Base-by-base conservation (phyloP, 2,113 vertebrate genomes). In the Oncorhynchus tshawytscha region DNA sequence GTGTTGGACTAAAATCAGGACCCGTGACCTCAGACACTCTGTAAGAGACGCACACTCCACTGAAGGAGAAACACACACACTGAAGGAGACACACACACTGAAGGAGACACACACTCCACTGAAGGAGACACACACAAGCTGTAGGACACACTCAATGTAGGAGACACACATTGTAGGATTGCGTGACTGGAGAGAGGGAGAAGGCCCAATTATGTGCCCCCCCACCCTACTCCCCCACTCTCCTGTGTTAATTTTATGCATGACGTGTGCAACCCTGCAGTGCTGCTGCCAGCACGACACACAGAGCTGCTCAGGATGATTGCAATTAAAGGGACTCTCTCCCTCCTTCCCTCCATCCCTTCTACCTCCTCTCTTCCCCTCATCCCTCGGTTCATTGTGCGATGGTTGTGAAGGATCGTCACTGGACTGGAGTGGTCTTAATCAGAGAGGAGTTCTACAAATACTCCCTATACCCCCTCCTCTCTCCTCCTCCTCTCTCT, bases 301-400 rank as follows among this genome's bases (percentile, higher is more conserved):
- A 75, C 73, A 59, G 51, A 49, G 78, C 82, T 76, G 71, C 77
- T 82, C 87, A 87, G 87, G 85, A 88, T 93, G 91, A 93, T 91
- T 93, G 93, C 92, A 94, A 94, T 94, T 94, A 93, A 92, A 91
- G 90, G 88, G 87, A 89, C 90, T 91, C 87, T 87, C 89, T 81
- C 85, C 73, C 76, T 45, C 39, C 39, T 45, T 45, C 39, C 39
- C 39, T 39, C 39, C 39, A 39, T 39, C 39, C 39, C 39, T 45
- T 62, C 22, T 8, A 27, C 68, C 22, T 76, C 71, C 54, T 64
- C 69, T 72, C 76, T 27, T 34, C 25, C 5, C 18, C 8, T 24
- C 22, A n/a, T 22, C 27, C 34, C 67, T 48, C 39, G 20, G 74
- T 68, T 72, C 15, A 18, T 77, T 76, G 71, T 67, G 80, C 72